phyloP scores from a whole-genome alignment of 1,140 invertebrate genomes.

The Drosophila rufa region DNA sequence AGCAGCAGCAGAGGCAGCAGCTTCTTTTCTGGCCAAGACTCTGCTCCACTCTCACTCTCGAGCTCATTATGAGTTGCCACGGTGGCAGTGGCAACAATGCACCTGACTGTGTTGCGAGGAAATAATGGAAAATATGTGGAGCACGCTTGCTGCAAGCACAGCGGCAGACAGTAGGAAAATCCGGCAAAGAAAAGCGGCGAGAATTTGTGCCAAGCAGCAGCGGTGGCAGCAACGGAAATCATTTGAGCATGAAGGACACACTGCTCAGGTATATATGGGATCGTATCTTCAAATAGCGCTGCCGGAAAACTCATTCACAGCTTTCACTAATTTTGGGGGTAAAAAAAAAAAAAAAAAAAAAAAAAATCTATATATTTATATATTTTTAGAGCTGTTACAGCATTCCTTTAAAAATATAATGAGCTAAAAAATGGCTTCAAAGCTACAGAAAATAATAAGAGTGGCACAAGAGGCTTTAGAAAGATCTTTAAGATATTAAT shows the following conservation, averaged over 20 bases:
- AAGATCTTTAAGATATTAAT: too few species aligned
- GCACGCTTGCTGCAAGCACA: slow-evolving; percentile 8
- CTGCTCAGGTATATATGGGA: slow-evolving; percentile 18
- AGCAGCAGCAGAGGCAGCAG: slow-evolving; percentile 2
- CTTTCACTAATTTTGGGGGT: slow-evolving; percentile 27
- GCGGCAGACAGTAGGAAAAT: slow-evolving; percentile 30
- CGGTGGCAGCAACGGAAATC: slow-evolving; percentile 45
- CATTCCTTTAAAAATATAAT: not conserved
- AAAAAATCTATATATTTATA: not conserved
- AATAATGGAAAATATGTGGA: slow-evolving; percentile 52
- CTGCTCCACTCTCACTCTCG: slow-evolving; percentile 53
- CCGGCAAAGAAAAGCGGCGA: slow-evolving; percentile 38
- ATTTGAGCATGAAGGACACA: slow-evolving; percentile 53
- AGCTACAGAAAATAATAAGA: too few species aligned
- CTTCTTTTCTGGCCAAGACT: slow-evolving; percentile 41
- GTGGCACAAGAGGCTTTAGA: too few species aligned
- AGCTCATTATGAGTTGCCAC: slow-evolving; percentile 43
- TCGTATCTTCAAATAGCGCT: slow-evolving; percentile 44
- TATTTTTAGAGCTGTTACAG: not conserved
- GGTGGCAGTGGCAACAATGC: slow-evolving; percentile 37
- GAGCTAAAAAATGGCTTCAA: not conserved
- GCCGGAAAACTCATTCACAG: slow-evolving; percentile 35
- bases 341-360: not conserved
- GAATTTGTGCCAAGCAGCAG: slow-evolving; percentile 39
- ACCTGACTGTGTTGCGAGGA: slow-evolving; percentile 21